Base-by-base conservation (phyloP, 2,113 vertebrate genomes). In the Ciconia stormi region DNA sequence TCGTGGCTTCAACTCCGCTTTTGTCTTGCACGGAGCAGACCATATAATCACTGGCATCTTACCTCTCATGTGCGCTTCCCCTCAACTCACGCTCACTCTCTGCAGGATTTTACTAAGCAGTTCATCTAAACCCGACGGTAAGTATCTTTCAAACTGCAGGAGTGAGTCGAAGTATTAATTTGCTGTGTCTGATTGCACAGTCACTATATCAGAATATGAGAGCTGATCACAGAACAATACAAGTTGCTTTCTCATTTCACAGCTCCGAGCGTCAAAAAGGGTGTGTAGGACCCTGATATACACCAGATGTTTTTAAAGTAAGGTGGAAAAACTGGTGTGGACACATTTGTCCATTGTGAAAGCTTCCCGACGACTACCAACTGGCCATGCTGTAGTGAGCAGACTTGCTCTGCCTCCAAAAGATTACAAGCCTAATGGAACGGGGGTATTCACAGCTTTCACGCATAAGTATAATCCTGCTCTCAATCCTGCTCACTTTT, bases 241-340 rank as follows among this genome's bases (percentile, higher is more conserved):
- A 96, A 96, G 94, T 81, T 86, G 89, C 78, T 96, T 96, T 97
- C 89, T 94, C 78, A 87, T 93, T 97, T 97, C 94, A 96, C 89
- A 95, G 89, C 79, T 93, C 94, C 0, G 7, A 78, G 56, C 92
- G 55, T 71, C 82, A 95, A 83, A 88, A 80, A 81, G 42, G 42
- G 36, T 69, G 58, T 58, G 49, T 27, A 89, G 69, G 80, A 87
- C 40, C 32, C 81, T 85, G 77, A 95, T 87, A 91, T 7, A 56
- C 61, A 87, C 73, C 89, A 97, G 96, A 95, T 96, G 87, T 87
- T 96, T 96, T 76, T 61, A 36, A 93, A 92, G 76, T 40, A 84
- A 91, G 56, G 94, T 90, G 69, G 86, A 95, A 94, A 87, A 95
- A 72, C 20, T 83, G 34, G 70, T 66, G 82, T 14, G 61, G 93